Evolutionary conservation across 1,140 invertebrate genomes (phyloP).

Genomic region (Scaptomyza hsui): DNA sequence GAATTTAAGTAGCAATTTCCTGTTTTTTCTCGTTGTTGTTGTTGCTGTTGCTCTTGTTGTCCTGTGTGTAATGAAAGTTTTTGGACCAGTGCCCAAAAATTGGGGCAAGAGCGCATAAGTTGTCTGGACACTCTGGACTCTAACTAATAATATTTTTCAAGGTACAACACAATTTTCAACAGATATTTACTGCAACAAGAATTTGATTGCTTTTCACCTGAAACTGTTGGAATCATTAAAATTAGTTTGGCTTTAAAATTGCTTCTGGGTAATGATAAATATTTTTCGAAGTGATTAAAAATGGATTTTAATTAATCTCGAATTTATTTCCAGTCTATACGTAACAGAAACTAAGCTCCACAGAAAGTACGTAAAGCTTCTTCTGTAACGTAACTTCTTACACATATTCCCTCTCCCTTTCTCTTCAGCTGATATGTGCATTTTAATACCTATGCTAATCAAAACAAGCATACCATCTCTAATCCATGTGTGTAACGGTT

Average conservation of each 20-base stretch:
- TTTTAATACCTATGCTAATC: not conserved
- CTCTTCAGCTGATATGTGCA: too few relatives aligned
- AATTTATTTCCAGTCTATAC: too few relatives aligned
- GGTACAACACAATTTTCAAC: not conserved
- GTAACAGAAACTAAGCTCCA: too few relatives aligned
- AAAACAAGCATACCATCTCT: not conserved
- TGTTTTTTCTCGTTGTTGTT: constrained; percentile 34
- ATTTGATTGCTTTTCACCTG: constrained; percentile 19
- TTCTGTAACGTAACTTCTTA: too few relatives aligned
- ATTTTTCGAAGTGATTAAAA: too few relatives aligned
- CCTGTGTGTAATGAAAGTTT: constrained; percentile 58
- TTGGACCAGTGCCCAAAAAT: constrained; percentile 21
- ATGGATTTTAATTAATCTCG: too few relatives aligned
- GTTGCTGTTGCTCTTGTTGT: too few relatives aligned
- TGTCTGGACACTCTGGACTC: not conserved
- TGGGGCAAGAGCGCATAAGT: constrained; percentile 14
- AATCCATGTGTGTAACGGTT: constrained; percentile 2
- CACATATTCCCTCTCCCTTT: not conserved
- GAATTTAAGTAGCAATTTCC: constrained; percentile 80
- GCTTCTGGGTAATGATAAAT: too few relatives aligned
- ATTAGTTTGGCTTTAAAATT: too few relatives aligned
- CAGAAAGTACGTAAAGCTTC: too few relatives aligned
- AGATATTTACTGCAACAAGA: not conserved
- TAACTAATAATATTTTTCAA: constrained; percentile 18
- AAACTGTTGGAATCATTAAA: too few relatives aligned